Conservation (phyloP, 2,888 invertebrate genomes). For the Neoascia interrupta region DNA sequence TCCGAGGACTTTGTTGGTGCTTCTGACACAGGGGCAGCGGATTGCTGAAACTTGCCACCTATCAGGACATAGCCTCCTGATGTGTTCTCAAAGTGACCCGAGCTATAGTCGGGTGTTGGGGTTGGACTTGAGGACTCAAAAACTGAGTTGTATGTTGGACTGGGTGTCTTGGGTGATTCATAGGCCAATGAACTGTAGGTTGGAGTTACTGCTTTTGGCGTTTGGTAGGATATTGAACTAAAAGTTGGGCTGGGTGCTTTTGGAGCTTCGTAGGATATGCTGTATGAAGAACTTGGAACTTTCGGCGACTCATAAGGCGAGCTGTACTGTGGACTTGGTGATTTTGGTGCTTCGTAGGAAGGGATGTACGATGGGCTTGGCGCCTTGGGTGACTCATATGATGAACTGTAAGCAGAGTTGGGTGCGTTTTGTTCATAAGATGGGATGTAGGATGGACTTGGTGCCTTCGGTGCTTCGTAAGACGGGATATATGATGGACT, state of each 20-base stretch:
- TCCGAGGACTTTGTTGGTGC: conserved; percentile 23
- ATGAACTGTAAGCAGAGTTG: conserved; percentile 6
- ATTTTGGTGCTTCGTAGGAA: conserved; percentile 12
- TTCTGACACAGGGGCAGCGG: conserved; percentile 1
- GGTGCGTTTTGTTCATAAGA: conserved; percentile 24
- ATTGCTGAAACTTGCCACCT: conserved; percentile 7
- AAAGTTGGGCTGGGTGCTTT: no score
- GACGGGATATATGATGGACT: not conserved
- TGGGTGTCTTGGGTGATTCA: not conserved
- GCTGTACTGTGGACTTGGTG: conserved; percentile 1
- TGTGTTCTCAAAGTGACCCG: no score
- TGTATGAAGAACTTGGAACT: not conserved
- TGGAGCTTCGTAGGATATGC: not conserved
- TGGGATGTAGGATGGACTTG: not conserved
- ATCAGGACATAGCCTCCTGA: not conserved
- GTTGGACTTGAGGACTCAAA: not conserved
- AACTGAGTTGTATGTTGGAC: not conserved
- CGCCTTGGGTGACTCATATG: not conserved
- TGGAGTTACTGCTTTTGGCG: no score
- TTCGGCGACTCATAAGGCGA: conserved; percentile 7
- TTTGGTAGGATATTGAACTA: no score
- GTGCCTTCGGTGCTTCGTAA: conserved; percentile 7
- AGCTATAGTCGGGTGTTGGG: conserved; percentile 3
- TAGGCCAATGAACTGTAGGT: no score
- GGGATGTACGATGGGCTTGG: conserved; percentile 8